These are phyloP conservation scores for Drosophila cardini DNA, from an alignment of 1,140 invertebrate genomes.

Conservation along the genomic window DNA sequence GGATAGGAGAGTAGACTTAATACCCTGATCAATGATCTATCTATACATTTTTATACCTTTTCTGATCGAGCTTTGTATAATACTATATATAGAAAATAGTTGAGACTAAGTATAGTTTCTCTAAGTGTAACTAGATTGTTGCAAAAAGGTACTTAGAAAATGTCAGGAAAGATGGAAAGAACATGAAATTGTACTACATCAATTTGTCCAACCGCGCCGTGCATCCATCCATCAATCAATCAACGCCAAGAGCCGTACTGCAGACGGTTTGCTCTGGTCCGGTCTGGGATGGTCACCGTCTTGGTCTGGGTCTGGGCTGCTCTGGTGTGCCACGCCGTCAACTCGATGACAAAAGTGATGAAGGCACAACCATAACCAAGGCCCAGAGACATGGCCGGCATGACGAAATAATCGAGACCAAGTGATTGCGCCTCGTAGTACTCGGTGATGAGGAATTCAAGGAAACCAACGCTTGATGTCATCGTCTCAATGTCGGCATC, in stretches of 20 bases:
- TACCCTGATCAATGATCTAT: too few relatives aligned
- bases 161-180: constrained; percentile 18
- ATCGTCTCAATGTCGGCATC: constrained; percentile 65
- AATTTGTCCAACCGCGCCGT: constrained; percentile 7
- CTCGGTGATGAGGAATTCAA: constrained; percentile 60
- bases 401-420: constrained; percentile 73
- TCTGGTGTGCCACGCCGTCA: constrained; percentile 55
- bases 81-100: too few relatives aligned
- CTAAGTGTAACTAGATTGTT: constrained; percentile 25
- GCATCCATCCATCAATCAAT: constrained; percentile 61
- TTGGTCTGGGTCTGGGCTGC: too few relatives aligned
- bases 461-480: constrained; percentile 52
- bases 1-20: background rate
- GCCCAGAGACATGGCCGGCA: constrained; percentile 65
- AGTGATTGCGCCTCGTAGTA: constrained; percentile 52
- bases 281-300: too few relatives aligned
- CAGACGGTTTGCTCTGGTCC: too few relatives aligned
- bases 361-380: constrained; percentile 58
- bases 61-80: too few relatives aligned
- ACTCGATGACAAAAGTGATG: constrained; percentile 64
- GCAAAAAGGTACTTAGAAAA: constrained; percentile 36
- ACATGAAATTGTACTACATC: constrained; percentile 29
- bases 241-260: constrained; percentile 28
- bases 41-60: too few relatives aligned
- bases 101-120: constrained; percentile 5